Evolutionary conservation across 2,113 vertebrate genomes (phyloP).

Genomic region (Odontesthes bonariensis): DNA sequence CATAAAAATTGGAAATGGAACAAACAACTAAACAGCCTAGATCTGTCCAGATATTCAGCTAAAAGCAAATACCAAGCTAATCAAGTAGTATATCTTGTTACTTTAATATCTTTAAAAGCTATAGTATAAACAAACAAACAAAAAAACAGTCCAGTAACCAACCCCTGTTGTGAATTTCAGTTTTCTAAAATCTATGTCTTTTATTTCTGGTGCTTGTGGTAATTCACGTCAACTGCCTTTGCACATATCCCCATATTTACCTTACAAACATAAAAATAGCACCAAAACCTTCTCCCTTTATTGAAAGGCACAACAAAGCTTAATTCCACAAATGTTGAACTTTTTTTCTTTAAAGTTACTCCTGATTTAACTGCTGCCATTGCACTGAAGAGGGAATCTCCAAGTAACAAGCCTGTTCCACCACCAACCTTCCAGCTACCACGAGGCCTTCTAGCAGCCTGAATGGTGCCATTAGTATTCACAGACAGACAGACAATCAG

Average conservation of each 20-base stretch:
- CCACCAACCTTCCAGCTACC: constrained; percentile 30
- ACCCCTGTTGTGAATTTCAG: no score
- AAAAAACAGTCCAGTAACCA: no score
- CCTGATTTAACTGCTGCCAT: not conserved
- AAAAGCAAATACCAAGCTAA: not conserved
- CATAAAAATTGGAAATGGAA: not conserved
- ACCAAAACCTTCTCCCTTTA: not conserved
- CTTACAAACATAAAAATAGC: no score
- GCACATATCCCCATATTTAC: no score
- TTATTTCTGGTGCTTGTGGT: no score
- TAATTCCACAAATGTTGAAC: constrained; percentile 14
- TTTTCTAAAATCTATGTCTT: no score
- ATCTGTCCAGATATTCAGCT: no score
- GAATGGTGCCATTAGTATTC: constrained; percentile 74
- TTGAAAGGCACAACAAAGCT: not conserved
- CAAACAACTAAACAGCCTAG: not conserved
- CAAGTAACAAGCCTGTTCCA: constrained; percentile 16
- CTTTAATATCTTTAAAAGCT: no score
- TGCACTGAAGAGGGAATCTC: constrained; percentile 20
- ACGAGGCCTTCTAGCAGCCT: constrained; percentile 12
- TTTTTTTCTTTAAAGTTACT: constrained; percentile 5
- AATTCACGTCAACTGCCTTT: no score
- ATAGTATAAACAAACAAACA: no score
- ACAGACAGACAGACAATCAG: constrained; percentile 73
- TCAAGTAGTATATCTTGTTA: not conserved